phyloP scores from a whole-genome alignment of 2,113 vertebrate genomes.

The Daubentonia madagascariensis region DNA sequence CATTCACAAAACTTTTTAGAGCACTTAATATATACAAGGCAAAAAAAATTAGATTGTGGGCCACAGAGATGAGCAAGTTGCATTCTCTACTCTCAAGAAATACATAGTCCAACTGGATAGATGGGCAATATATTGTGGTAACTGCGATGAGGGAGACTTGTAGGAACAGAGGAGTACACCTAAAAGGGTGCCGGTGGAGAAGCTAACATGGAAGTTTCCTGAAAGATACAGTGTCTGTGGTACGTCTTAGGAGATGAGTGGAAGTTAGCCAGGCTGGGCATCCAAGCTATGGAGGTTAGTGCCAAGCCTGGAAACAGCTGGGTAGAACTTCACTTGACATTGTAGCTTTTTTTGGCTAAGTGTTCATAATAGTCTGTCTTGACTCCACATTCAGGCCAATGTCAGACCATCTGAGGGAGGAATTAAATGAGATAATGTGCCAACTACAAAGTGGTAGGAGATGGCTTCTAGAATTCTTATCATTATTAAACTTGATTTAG shows the following conservation, averaged over 20 bases:
- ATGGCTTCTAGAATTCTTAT: not conserved
- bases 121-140: not conserved
- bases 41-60: not conserved
- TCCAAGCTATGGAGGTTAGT: not conserved
- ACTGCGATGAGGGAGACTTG: not conserved
- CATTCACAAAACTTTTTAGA: not conserved
- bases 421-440: not conserved
- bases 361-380: not conserved
- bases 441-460: not conserved
- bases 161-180: not conserved
- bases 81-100: not conserved
- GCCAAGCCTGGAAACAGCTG: not conserved
- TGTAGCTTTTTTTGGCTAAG: not conserved
- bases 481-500: not conserved
- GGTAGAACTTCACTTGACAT: rapidly evolving
- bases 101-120: rapidly evolving
- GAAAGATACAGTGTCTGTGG: not conserved
- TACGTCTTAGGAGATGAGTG: not conserved
- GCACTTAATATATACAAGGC: not conserved
- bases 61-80: not conserved
- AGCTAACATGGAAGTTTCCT: not conserved
- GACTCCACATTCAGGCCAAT: not conserved
- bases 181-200: not conserved
- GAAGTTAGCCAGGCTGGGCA: not conserved
- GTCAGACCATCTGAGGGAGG: not conserved